phyloP scores from a whole-genome alignment of 2,888 invertebrate species.

The Aricia artaxerxes region DNA sequence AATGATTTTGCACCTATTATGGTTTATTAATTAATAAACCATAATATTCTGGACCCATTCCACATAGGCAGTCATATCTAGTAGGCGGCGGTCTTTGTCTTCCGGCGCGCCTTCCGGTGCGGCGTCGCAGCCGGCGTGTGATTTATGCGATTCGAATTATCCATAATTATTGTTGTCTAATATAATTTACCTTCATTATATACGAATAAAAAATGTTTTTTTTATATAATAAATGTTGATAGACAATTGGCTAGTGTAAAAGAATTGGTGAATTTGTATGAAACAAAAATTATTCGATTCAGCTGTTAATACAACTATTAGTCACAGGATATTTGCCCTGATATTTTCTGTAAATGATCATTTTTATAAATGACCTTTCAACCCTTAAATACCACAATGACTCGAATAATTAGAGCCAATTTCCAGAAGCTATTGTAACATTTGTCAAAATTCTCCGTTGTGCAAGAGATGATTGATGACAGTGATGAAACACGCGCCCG shows the following conservation, averaged over 20 bases:
- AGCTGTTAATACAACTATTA: not conserved
- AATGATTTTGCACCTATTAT: not conserved
- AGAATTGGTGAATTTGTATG: not conserved
- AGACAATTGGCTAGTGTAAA: not conserved
- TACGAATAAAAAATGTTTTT: slow-evolving; percentile 22
- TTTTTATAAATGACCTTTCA: slow-evolving; percentile 12
- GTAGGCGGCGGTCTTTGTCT: slow-evolving; percentile 51
- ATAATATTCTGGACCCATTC: not conserved
- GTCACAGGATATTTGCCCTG: slow-evolving; percentile 30
- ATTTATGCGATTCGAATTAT: slow-evolving; percentile 74
- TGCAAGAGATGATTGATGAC: slow-evolving; percentile 72
- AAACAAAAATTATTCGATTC: slow-evolving; percentile 29
- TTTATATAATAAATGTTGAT: not conserved
- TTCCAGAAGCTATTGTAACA: slow-evolving; percentile 61
- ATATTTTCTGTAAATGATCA: slow-evolving; percentile 5
- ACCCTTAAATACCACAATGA: slow-evolving; percentile 21
- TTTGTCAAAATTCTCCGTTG: slow-evolving; percentile 66
- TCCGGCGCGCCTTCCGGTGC: slow-evolving; percentile 66
- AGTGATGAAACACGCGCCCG: slow-evolving; percentile 29
- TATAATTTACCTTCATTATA: slow-evolving; percentile 47
- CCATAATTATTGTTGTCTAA: slow-evolving; percentile 63
- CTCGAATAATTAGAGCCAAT: slow-evolving; percentile 70
- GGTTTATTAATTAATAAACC: not conserved
- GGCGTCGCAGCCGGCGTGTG: slow-evolving; percentile 65
- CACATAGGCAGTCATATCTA: slow-evolving; percentile 46